These are phyloP conservation scores for Morpho helenor DNA, from an alignment of 2,888 invertebrate genomes.

Conservation along the genomic window DNA sequence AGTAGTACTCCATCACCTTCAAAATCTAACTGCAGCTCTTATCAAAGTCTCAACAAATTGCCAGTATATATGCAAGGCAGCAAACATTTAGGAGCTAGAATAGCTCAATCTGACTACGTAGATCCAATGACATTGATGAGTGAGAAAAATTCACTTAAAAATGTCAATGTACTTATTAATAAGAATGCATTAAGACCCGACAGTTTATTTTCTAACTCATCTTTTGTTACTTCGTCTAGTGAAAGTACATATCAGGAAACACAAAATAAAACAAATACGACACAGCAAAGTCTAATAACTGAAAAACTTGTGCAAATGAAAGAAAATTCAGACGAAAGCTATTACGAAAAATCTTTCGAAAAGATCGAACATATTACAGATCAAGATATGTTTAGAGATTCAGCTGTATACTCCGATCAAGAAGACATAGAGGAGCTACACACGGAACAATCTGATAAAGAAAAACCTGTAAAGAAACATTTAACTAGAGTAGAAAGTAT, in stretches of 20 bases:
- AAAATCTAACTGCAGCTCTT: constrained; percentile 60
- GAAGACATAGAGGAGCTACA: constrained; percentile 73
- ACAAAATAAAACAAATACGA: constrained; percentile 34
- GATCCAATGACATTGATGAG: constrained; percentile 85
- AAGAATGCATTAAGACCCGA: constrained; percentile 77
- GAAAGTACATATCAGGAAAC: constrained; percentile 69
- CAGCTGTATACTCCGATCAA: constrained; percentile 90
- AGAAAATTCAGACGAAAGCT: constrained; percentile 80
- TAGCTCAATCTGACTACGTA: constrained; percentile 92
- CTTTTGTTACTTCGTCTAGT: constrained; percentile 76
- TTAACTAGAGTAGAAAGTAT: constrained; percentile 50
- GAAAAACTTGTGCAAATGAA: constrained; percentile 32
- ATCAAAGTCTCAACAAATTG: constrained; percentile 66
- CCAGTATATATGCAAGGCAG: constrained; percentile 88
- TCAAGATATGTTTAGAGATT: constrained; percentile 86
- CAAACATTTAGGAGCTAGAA: constrained; percentile 90
- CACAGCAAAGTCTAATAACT: constrained; percentile 20
- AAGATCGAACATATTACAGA: constrained; percentile 85
- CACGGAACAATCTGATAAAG: constrained; percentile 30
- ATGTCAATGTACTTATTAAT: constrained; percentile 81
- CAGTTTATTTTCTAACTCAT: constrained; percentile 78
- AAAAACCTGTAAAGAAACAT: constrained; percentile 42
- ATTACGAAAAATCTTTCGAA: constrained; percentile 87
- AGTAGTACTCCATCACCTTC: constrained; percentile 47
- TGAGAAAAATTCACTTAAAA: constrained; percentile 67